A percentile compares a stretch with the other conserved stretches of the same genome.
Conservation (phyloP, 2,888 invertebrate genomes). For the Lepas anatifera region DNA sequence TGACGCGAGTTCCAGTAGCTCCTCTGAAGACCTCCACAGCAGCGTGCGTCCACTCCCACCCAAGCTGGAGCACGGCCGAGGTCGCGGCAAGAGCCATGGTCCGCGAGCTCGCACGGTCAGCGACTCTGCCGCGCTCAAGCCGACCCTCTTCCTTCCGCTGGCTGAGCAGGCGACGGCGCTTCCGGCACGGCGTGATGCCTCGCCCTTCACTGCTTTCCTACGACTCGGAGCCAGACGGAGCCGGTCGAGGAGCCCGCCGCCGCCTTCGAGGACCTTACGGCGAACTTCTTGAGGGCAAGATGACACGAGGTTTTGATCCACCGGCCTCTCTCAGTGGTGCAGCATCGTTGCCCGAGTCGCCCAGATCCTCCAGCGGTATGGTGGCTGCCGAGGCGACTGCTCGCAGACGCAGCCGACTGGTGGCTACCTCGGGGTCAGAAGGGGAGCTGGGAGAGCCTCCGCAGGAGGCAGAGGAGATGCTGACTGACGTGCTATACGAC, state of each 20-base stretch:
- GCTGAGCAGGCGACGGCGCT: not conserved
- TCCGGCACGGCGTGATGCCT: not conserved
- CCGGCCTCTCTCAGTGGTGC: not conserved
- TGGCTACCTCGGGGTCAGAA: not conserved
- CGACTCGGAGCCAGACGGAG: not conserved
- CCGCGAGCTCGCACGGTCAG: not conserved
- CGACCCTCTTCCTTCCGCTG: not conserved
- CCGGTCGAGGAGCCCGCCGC: not conserved
- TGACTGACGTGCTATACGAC: not conserved
- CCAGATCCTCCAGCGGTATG: not conserved
- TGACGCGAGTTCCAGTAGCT: not conserved
- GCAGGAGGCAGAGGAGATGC: not conserved
- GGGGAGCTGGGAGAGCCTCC: not conserved
- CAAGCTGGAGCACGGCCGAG: not conserved
- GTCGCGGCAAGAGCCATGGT: not conserved
- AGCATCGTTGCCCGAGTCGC: not conserved
- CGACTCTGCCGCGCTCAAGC: not conserved
- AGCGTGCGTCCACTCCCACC: not conserved
- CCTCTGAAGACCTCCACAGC: not conserved
- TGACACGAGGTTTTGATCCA: not conserved
- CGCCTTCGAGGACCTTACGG: constrained; percentile 14
- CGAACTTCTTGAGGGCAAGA: constrained; percentile 15
- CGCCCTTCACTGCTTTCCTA: not conserved
- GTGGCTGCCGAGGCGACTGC: not conserved
- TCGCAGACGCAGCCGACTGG: not conserved